These are phyloP conservation scores for Melinaea marsaeus DNA, from an alignment of 2,888 invertebrate genomes.

Conservation along the genomic window DNA sequence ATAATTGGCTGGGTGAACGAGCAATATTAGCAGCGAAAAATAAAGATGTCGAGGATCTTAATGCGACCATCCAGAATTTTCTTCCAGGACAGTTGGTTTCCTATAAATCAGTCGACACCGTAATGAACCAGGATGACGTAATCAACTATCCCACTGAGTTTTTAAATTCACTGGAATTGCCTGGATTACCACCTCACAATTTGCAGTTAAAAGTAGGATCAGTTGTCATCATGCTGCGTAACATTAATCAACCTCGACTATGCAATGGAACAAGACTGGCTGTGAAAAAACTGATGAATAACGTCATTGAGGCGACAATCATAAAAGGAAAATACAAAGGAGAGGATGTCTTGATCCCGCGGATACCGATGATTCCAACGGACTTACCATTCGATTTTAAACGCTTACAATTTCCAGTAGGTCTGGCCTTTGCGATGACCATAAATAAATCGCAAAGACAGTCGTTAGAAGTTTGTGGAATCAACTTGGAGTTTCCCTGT, in stretches of 20 bases:
- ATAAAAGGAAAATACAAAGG: constrained; percentile 35
- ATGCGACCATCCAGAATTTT: constrained; percentile 22
- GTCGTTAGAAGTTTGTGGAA: constrained; percentile 26
- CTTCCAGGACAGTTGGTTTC: constrained; percentile 21
- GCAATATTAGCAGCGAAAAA: constrained; percentile 32
- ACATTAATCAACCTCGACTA: constrained; percentile 34
- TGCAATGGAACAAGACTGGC: constrained; percentile 34
- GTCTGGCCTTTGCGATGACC: constrained; percentile 32
- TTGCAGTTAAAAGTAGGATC: constrained; percentile 29
- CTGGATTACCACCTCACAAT: constrained; percentile 32
- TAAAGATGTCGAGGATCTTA: constrained; percentile 20
- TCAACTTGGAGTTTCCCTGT: constrained; percentile 31
- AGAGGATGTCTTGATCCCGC: constrained; percentile 35
- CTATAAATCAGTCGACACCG: constrained; percentile 25
- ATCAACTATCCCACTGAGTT: constrained; percentile 28
- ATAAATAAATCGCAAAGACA: constrained; percentile 35
- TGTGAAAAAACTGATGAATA: constrained; percentile 31
- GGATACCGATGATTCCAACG: constrained; percentile 32
- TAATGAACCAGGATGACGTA: constrained; percentile 26
- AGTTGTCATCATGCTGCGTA: constrained; percentile 33
- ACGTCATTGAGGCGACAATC: constrained; percentile 27
- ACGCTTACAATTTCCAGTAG: constrained; percentile 33
- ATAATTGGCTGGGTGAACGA: constrained; percentile 39
- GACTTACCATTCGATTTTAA: constrained; percentile 31
- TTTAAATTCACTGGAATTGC: constrained; percentile 31